Conservation (phyloP, 2,888 invertebrate species). For the Antheraea assamensis region DNA sequence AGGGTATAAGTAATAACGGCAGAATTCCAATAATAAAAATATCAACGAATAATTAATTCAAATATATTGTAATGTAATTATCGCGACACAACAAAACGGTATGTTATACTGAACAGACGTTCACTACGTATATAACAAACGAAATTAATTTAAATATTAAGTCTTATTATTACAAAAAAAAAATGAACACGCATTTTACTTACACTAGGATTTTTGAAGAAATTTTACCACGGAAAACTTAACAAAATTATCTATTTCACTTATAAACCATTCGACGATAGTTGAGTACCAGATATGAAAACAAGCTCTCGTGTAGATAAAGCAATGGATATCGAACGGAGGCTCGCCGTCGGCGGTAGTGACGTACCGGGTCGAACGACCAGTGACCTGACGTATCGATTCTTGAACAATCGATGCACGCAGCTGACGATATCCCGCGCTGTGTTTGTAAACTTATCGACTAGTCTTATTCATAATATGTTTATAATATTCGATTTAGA, state of each 20-base stretch:
- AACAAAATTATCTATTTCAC: neutral
- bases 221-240: neutral
- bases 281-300: neutral
- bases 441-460: slow-evolving; percentile 38
- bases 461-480: slow-evolving; percentile 5
- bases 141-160: no score
- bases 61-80: no score
- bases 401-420: slow-evolving; percentile 44
- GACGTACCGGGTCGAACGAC: slow-evolving; percentile 51
- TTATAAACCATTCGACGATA: neutral
- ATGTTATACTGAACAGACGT: no score
- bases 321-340: slow-evolving; percentile 7
- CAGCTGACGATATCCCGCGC: slow-evolving; percentile 44
- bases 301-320: neutral
- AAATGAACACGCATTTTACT: no score
- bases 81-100: no score
- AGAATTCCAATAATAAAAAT: no score
- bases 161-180: no score
- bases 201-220: neutral
- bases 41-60: no score
- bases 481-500: neutral
- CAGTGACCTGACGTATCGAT: slow-evolving; percentile 31
- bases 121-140: no score
- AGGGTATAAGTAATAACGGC: no score
- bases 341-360: slow-evolving; percentile 37